Base-by-base conservation (phyloP, 2,113 vertebrate species). In the Pica pica region DNA sequence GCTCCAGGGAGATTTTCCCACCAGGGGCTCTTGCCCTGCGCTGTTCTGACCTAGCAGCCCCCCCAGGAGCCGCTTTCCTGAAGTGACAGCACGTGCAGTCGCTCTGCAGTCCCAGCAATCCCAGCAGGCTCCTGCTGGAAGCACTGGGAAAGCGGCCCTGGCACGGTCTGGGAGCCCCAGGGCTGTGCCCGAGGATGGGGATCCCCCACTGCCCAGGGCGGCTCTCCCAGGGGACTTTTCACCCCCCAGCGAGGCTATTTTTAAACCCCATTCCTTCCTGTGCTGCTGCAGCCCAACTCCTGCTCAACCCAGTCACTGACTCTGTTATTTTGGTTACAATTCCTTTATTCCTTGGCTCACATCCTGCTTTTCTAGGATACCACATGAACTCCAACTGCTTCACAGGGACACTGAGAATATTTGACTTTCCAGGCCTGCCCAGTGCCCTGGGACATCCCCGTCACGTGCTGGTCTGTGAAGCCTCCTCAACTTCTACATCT, bases 191-290 rank as follows among this genome's bases (percentile, higher is more conserved):
- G 0, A 6, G 75, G 30, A 7, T 10, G 18, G 41, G 52, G n/a
- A 63, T n/a, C 9, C n/a, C 18, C 37, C 56, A 4, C 5, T 8
- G 26, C 71, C 21, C 73, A 16, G 59, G 13, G 27, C 49, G 57
- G 50, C 28, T 61, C 24, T 53, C 63, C 39, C 56, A 28, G 16
- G 8, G 41, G 5, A 44, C 31, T 31, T 27, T 9, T 14, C 59
- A 46, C 35, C 42, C 59, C 22, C 8, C 30, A 10, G 0, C 0
- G 1, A 20, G 31, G 31, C 3, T 49, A 11, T 35, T 83, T 89
- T 49, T 7, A 67, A 31, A 20, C 11, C 9, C 33, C 4, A 0
- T 26, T 52, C 53, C 53, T 53, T 17, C 1, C 35, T 9, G n/a
- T 16, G 61, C 59, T 77, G 7, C 52, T 13, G 6, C 56, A 67